Percentiles rank a stretch among this genome's conserved stretches.
Evolutionary conservation across 2,113 vertebrate genomes (phyloP).

Genomic region (Pterophyllum scalare): DNA sequence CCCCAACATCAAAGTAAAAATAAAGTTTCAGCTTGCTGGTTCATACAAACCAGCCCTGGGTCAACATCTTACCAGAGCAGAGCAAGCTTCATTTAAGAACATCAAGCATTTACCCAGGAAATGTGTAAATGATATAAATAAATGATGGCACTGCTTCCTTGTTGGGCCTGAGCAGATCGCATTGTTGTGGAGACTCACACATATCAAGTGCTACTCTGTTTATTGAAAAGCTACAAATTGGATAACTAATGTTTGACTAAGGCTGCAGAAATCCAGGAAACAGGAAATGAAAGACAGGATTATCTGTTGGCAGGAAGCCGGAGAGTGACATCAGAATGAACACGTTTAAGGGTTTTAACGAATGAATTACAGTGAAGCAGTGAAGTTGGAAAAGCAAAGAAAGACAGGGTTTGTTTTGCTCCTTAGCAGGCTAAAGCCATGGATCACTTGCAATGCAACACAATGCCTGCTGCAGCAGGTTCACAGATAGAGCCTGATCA

Average conservation of each 20-base stretch:
- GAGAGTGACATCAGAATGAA: background rate
- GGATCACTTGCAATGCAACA: fast-evolving
- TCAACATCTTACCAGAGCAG: background rate
- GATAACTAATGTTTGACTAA: background rate
- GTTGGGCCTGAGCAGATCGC: constrained; percentile 8
- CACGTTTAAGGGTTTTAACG: background rate
- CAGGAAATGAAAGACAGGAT: background rate
- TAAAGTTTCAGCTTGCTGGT: background rate
- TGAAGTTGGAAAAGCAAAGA: background rate
- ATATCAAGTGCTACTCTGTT: background rate
- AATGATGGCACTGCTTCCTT: constrained; percentile 1
- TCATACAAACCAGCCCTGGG: background rate
- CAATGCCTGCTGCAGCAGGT: background rate
- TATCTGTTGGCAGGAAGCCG: background rate
- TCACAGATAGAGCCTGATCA: no score
- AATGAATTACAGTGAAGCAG: background rate
- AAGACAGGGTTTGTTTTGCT: background rate
- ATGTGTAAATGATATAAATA: constrained; percentile 33
- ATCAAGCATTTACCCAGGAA: background rate
- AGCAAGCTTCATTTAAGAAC: background rate
- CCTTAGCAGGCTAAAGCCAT: fast-evolving
- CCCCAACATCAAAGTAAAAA: no score
- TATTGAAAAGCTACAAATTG: constrained; percentile 3
- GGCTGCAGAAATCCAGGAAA: background rate
- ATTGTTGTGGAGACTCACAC: background rate